Percentiles rank a stretch among this genome's conserved stretches.
phyloP scores from a whole-genome alignment of 2,888 invertebrate genomes.

The Geophilus truncorum region DNA sequence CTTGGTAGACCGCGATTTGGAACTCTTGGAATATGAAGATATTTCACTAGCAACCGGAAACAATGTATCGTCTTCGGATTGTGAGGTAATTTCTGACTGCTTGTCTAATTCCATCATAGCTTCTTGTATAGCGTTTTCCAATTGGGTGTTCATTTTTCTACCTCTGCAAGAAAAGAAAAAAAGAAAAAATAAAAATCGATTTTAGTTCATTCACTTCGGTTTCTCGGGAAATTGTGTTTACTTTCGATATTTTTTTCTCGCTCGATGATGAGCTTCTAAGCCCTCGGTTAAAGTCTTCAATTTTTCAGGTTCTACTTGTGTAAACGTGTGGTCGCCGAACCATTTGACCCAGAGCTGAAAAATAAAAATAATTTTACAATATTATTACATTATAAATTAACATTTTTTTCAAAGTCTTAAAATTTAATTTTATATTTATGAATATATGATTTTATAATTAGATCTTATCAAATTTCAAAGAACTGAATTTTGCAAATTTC shows the following conservation, averaged over 20 bases:
- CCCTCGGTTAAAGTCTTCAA: constrained; percentile 82
- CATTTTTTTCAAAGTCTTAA: background rate
- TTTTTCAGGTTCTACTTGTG: constrained; percentile 63
- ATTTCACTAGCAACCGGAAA: background rate
- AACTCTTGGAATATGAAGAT: constrained; percentile 28
- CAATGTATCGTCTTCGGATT: background rate
- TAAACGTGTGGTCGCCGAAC: constrained; percentile 62
- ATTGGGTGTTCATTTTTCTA: constrained; percentile 82
- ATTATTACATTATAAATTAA: background rate
- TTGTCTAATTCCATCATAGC: constrained; percentile 79
- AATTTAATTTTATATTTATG: too few relatives aligned
- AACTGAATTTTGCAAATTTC: constrained; percentile 8
- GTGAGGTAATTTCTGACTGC: constrained; percentile 34
- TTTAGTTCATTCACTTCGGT: too few relatives aligned
- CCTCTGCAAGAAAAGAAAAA: constrained; percentile 58
- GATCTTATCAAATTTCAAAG: too few relatives aligned
- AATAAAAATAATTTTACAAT: background rate
- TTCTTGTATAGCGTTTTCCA: constrained; percentile 88
- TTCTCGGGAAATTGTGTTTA: constrained; percentile 58
- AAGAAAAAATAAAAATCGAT: background rate
- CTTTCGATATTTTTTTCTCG: constrained; percentile 82
- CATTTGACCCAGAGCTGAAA: constrained; percentile 59
- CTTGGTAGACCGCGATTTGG: constrained; percentile 30
- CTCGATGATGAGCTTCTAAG: constrained; percentile 81
- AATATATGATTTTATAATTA: background rate